Evolutionary conservation across 2,113 vertebrate genomes (phyloP).

Genomic region (Willisornis vidua): DNA sequence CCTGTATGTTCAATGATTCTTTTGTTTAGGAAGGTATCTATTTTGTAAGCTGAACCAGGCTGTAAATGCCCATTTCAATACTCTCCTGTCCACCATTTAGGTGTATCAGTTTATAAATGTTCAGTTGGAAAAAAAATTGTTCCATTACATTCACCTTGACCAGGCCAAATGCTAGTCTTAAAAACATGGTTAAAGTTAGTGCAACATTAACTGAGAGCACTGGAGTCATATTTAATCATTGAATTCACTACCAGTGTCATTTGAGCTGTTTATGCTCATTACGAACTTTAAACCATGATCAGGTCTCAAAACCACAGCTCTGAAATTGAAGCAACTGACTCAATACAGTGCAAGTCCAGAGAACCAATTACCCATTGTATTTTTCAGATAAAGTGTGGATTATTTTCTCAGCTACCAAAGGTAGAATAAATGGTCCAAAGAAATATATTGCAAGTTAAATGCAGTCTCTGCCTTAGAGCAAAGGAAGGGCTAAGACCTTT

Average conservation of each 20-base stretch:
- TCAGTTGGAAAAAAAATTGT: neutral
- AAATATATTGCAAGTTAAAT: neutral
- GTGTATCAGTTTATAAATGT: neutral
- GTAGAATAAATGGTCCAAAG: neutral
- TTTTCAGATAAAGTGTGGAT: neutral
- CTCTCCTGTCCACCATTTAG: neutral
- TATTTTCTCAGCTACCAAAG: neutral
- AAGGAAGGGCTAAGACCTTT: constrained; percentile 6
- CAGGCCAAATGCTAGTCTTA: constrained; percentile 25
- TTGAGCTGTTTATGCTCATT: constrained; percentile 57
- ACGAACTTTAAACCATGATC: constrained; percentile 46
- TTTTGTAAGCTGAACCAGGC: neutral
- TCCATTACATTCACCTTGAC: constrained; percentile 13
- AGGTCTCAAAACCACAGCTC: neutral
- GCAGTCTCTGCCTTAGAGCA: neutral
- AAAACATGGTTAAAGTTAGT: constrained; percentile 20
- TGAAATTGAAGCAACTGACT: constrained; percentile 14
- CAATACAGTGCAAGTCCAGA: neutral
- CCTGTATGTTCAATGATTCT: neutral
- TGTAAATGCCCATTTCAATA: neutral
- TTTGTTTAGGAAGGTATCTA: constrained; percentile 6
- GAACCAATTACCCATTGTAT: neutral
- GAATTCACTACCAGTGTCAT: constrained; percentile 2
- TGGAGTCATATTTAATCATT: constrained; percentile 51
- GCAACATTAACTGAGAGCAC: constrained; percentile 42